These are phyloP conservation scores for Helicoverpa zea DNA, from an alignment of 1,140 invertebrate genomes.

Conservation along the genomic window DNA sequence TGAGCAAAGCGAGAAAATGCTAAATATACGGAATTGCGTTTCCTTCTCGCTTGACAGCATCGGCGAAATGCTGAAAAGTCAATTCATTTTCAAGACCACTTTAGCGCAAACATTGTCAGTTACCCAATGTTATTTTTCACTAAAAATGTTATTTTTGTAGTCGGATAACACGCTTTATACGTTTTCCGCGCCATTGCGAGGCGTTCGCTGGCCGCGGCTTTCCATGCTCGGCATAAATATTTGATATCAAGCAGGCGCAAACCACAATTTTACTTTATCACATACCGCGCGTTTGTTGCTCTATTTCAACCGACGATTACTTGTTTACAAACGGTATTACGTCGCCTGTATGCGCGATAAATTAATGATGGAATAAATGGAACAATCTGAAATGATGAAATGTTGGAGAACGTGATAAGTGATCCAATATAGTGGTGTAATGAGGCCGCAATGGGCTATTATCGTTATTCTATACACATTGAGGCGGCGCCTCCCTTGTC, in stretches of 20 bases:
- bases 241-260: conserved; percentile 67
- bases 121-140: conserved; percentile 60
- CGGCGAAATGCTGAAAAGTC: conserved; percentile 28
- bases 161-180: conserved; percentile 64
- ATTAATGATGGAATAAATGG: conserved; percentile 34
- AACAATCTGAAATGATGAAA: conserved; percentile 50
- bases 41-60: background rate
- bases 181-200: conserved; percentile 59
- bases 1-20: conserved; percentile 28
- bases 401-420: conserved; percentile 55
- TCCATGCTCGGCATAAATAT: conserved; percentile 68
- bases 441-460: conserved; percentile 62
- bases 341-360: background rate
- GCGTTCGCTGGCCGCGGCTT: conserved; percentile 52
- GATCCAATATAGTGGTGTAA: conserved; percentile 58
- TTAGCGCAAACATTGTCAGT: conserved; percentile 44
- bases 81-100: conserved; percentile 39
- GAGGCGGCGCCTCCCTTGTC: conserved; percentile 43
- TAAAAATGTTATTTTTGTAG: conserved; percentile 67
- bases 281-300: conserved; percentile 53
- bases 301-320: conserved; percentile 51
- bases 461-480: conserved; percentile 66
- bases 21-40: conserved; percentile 29
- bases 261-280: conserved; percentile 70
- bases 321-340: conserved; percentile 45